Conservation (phyloP, 2,888 invertebrate species). For the Noctua comes region DNA sequence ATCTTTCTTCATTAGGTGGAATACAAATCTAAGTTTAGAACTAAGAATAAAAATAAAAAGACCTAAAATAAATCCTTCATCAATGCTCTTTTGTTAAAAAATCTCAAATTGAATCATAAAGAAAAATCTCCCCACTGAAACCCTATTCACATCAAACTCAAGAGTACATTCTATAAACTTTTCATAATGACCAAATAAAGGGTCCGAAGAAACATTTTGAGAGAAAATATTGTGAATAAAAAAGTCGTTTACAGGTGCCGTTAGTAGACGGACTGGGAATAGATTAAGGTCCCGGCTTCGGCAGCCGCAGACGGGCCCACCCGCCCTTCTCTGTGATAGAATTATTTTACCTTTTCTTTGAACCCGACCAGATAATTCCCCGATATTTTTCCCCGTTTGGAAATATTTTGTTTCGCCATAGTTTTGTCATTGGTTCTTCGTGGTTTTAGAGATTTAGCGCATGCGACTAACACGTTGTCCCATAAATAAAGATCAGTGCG, state of each 20-base stretch:
- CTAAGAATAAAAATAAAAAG: neutral
- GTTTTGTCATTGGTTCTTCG: slow-evolving; percentile 37
- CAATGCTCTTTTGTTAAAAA: neutral
- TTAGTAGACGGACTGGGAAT: slow-evolving; percentile 66
- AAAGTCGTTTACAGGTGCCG: slow-evolving; percentile 67
- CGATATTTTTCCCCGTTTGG: slow-evolving; percentile 56
- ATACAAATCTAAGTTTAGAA: neutral
- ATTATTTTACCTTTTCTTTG: slow-evolving; percentile 67
- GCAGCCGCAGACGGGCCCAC: slow-evolving; percentile 59
- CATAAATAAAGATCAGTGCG: slow-evolving; percentile 46
- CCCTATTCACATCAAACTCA: slow-evolving; percentile 21
- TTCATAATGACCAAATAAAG: slow-evolving; percentile 58
- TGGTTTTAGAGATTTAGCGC: slow-evolving; percentile 31
- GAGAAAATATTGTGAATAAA: slow-evolving; percentile 65
- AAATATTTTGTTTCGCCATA: slow-evolving; percentile 52
- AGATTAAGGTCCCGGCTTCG: slow-evolving; percentile 68
- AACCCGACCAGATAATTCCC: slow-evolving; percentile 58
- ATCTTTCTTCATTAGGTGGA: neutral
- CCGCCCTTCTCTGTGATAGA: slow-evolving; percentile 57
- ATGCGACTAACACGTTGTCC: slow-evolving; percentile 3
- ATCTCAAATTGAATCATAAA: slow-evolving; percentile 11
- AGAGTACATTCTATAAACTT: slow-evolving; percentile 41
- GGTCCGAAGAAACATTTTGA: slow-evolving; percentile 52
- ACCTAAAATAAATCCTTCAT: neutral
- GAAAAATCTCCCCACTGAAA: slow-evolving; percentile 17